These are phyloP conservation scores for Netelia melanura DNA, from an alignment of 2,888 invertebrate genomes.

Conservation along the genomic window DNA sequence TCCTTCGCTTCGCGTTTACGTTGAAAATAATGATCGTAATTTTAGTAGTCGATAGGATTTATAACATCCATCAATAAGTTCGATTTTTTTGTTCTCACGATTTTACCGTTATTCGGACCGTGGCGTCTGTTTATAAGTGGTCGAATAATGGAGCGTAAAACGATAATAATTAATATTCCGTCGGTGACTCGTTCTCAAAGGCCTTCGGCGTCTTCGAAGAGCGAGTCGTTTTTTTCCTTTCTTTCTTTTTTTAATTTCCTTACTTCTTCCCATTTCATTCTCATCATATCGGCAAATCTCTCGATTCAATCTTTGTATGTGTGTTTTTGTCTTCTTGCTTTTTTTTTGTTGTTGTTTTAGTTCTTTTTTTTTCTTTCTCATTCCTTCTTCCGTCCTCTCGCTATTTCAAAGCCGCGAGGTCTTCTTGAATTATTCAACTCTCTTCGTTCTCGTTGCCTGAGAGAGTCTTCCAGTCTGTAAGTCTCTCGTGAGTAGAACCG, in stretches of 20 bases:
- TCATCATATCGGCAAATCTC: conserved; percentile 54
- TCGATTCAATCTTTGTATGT: conserved; percentile 44
- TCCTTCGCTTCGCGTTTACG: too few relatives aligned
- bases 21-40: too few relatives aligned
- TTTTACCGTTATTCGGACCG: background rate
- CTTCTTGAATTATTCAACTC: conserved; percentile 64
- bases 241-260: conserved; percentile 1
- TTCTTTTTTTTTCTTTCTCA: background rate
- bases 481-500: conserved; percentile 44
- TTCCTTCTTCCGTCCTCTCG: conserved; percentile 26
- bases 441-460: background rate
- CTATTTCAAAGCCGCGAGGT: conserved; percentile 34
- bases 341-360: background rate
- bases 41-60: too few relatives aligned
- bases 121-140: background rate
- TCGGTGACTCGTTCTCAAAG: conserved; percentile 17
- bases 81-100: conserved; percentile 14
- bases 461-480: too few relatives aligned
- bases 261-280: conserved; percentile 7
- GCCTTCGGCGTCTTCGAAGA: conserved; percentile 13
- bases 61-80: too few relatives aligned
- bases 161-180: conserved; percentile 51
- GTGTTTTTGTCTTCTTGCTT: background rate
- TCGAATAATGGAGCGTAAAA: conserved; percentile 51
- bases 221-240: conserved; percentile 21